phyloP scores from a whole-genome alignment of 1,140 invertebrate species.

The Drosophila pruinosa region DNA sequence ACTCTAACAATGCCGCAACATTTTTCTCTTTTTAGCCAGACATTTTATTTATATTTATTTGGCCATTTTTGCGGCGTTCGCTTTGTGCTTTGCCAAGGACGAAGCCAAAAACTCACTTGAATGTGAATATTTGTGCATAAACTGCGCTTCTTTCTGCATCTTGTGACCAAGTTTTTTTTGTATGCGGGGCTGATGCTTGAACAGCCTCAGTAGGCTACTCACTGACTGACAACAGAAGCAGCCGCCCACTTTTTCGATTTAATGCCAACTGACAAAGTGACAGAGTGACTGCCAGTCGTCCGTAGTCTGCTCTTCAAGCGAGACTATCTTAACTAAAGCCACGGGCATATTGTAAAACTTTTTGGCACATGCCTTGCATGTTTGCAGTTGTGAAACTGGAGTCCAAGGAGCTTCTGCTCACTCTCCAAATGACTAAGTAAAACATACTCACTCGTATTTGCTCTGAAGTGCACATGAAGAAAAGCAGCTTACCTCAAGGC shows the following conservation, averaged over 20 bases:
- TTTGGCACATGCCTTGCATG: slow-evolving; percentile 78
- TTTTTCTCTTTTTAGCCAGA: slow-evolving; percentile 41
- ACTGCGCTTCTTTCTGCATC: slow-evolving; percentile 63
- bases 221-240: slow-evolving; percentile 8
- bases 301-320: background rate
- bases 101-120: slow-evolving; percentile 34
- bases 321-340: slow-evolving; percentile 46
- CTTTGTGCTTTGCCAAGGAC: slow-evolving; percentile 29
- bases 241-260: slow-evolving; percentile 17
- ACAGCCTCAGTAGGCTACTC: slow-evolving; percentile 39
- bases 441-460: slow-evolving; percentile 9
- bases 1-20: slow-evolving; percentile 45
- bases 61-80: slow-evolving; percentile 38
- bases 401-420: slow-evolving; percentile 28
- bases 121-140: slow-evolving; percentile 74
- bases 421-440: slow-evolving; percentile 33
- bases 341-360: slow-evolving; percentile 76
- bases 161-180: slow-evolving; percentile 36
- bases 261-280: slow-evolving; percentile 23
- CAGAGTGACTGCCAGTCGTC: slow-evolving; percentile 19
- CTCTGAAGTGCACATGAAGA: slow-evolving; percentile 22
- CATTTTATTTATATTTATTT: slow-evolving; percentile 55
- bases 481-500: slow-evolving; percentile 29
- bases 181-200: slow-evolving; percentile 40
- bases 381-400: slow-evolving; percentile 41